Base-by-base conservation (phyloP, 2,888 invertebrate genomes). In the Hyposoter dolosus region DNA sequence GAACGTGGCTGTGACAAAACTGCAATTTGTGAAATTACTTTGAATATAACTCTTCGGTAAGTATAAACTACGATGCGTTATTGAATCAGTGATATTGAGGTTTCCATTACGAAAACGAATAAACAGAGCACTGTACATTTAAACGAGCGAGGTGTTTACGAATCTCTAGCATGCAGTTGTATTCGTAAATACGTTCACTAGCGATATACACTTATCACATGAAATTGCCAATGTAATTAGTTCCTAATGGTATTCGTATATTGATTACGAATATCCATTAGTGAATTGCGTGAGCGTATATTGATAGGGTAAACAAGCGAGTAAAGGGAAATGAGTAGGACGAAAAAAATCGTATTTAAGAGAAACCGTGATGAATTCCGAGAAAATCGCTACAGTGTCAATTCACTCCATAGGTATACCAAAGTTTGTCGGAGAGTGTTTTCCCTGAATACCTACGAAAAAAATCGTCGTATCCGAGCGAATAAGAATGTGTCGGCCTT, bases 191-290 rank as follows among this genome's bases (percentile, higher is more conserved):
- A 15, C 15, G 15, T 60, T 28, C 15, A 28, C 15, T 15, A 9
- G 40, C 4, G 28, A 43, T 3, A 43, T 19, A 19, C 19, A 10
- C 12, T 45, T n/a, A 19, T 66, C 17, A 15, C 60, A 53, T 82
- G 60, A 40, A 69, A 32, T 40, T 50, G 76, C 76, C 60, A 82
- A 82, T 82, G 76, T 76, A 82, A 82, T 82, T 69, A 60, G 69
- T 43, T 68, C n/a, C 45, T 32, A 74, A 76, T 60, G 60, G 43
- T 9, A 66, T 56, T n/a, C 0, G 23, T 56, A 35, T 23, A 32
- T 75, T 82, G 76, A 82, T 82, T 82, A 76, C 47, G 53, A 68
- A 56, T 78, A 72, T 78, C 83, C 83, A 83, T 83, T 83, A 72
- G 66, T 35, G 35, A 71, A 65, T 40, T 65, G 82, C 77, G 82